Base-by-base conservation (phyloP, 2,797 vertebrate genomes). In the Chiroxiphia lanceolata region DNA sequence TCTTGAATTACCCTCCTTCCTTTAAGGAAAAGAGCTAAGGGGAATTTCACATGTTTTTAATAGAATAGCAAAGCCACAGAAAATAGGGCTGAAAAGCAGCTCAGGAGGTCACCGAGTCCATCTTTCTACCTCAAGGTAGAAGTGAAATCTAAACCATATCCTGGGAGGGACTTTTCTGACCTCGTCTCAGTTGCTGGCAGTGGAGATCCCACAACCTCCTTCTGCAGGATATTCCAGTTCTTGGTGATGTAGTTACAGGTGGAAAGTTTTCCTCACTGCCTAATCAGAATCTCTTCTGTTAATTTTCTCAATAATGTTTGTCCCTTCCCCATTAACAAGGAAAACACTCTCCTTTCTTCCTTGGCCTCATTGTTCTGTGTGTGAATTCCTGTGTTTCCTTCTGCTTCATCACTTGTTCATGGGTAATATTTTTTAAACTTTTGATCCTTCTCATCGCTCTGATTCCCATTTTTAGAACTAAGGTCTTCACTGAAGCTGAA, bases 31-130 rank as follows among this genome's bases (percentile, higher is more conserved):
- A 93, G 92, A 93, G 95, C 87, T 95, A 89, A 75, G 80, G 87
- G 92, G 91, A 93, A 83, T 96, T 96, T 93, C 31, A 42, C 48
- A 65, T 50, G 74, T 64, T 94, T 96, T 96, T 96, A 96, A 95
- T 94, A 94, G 96, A 96, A 63, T 89, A 94, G 93, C 75, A 86
- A 90, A 89, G 18, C 3, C 71, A 3, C 6, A 64, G 96, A 97
- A 97, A 97, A 96, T 97, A 95, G 96, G 96, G 92, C 96, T 96
- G 90, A 9, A 86, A 95, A 95, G 91, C 94, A 95, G 90, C 95
- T 95, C 96, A 95, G 92, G 89, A 97, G 93, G 95, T 97, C 95
- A 42, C 68, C 26, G 42, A 92, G 76, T 84, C 81, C 95, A 95
- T 68, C 48, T 47, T 80, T 72, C 48, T 47, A 29, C 89, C 93